A percentile compares a stretch with the other conserved stretches of the same genome.
phyloP scores from a whole-genome alignment of 2,888 invertebrate genomes.

The Poecilobothrus nobilitatus region DNA sequence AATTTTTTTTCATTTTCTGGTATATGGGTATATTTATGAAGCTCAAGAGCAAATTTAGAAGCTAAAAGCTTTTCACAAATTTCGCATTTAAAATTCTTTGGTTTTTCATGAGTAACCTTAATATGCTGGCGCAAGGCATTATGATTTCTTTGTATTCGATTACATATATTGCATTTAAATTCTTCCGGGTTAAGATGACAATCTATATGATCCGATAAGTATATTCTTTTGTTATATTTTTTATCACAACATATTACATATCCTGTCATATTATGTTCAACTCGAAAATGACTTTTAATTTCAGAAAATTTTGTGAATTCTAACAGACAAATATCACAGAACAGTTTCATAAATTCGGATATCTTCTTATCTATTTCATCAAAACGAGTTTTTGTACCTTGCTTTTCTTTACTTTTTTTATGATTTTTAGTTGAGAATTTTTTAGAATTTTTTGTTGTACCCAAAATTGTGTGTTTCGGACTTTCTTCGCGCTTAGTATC shows the following conservation, averaged over 20 bases:
- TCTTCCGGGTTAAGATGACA: constrained; percentile 37
- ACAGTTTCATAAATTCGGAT: constrained; percentile 33
- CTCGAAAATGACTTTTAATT: constrained; percentile 30
- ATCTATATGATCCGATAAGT: constrained; percentile 37
- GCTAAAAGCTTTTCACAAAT: constrained; percentile 36
- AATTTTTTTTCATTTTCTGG: constrained; percentile 34
- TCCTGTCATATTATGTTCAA: constrained; percentile 33
- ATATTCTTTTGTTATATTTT: constrained; percentile 34
- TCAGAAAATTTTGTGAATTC: constrained; percentile 30
- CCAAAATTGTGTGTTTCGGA: neutral
- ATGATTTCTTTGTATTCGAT: constrained; percentile 32
- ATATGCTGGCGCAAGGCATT: constrained; percentile 33
- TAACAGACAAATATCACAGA: constrained; percentile 33
- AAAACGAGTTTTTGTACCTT: constrained; percentile 14
- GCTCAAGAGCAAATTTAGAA: constrained; percentile 30
- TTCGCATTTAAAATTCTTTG: constrained; percentile 33
- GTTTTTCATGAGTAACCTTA: constrained; percentile 29
- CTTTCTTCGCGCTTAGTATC: neutral
- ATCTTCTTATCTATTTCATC: constrained; percentile 34
- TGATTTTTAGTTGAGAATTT: neutral
- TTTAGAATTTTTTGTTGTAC: neutral
- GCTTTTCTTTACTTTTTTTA: neutral
- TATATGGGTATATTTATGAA: constrained; percentile 35
- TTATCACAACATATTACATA: constrained; percentile 37
- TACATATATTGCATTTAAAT: constrained; percentile 35